phyloP scores from a whole-genome alignment of 2,797 vertebrate genomes.

The Onychomys arenicola region DNA sequence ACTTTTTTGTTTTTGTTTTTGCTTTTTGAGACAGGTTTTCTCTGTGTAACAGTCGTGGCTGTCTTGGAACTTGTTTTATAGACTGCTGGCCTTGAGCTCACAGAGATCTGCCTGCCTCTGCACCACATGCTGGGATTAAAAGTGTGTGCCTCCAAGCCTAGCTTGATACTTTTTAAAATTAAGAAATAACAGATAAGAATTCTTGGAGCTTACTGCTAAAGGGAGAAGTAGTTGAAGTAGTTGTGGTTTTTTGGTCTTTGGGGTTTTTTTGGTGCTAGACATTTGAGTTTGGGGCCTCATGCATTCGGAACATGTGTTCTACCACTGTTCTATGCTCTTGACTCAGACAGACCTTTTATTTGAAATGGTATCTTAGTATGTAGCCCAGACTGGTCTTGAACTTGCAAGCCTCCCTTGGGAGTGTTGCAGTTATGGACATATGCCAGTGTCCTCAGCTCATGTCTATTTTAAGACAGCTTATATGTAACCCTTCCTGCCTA shows the following conservation, averaged over 20 bases:
- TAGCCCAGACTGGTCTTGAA: not conserved
- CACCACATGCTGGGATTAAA: not conserved
- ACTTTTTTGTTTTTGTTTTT: not conserved
- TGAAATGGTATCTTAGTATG: not conserved
- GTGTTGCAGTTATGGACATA: not conserved
- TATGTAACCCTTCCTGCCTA: not conserved
- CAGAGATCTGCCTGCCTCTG: not conserved
- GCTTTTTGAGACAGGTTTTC: not conserved
- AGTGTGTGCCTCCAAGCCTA: not conserved
- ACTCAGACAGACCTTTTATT: not conserved
- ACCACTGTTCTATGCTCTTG: not conserved
- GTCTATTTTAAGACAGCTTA: not conserved
- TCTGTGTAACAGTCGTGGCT: not conserved
- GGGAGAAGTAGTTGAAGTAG: not conserved
- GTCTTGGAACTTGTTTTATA: not conserved
- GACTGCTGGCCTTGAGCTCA: not conserved
- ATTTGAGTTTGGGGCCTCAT: not conserved
- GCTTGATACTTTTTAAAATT: not conserved
- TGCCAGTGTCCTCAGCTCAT: not conserved
- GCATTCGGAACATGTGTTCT: not conserved
- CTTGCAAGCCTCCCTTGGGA: not conserved
- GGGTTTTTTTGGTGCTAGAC: not conserved
- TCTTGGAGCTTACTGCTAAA: conserved; percentile 54
- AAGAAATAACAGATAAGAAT: not conserved
- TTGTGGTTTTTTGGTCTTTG: not conserved